phyloP scores from a whole-genome alignment of 2,888 invertebrate genomes.

The Acrobasis repandana region DNA sequence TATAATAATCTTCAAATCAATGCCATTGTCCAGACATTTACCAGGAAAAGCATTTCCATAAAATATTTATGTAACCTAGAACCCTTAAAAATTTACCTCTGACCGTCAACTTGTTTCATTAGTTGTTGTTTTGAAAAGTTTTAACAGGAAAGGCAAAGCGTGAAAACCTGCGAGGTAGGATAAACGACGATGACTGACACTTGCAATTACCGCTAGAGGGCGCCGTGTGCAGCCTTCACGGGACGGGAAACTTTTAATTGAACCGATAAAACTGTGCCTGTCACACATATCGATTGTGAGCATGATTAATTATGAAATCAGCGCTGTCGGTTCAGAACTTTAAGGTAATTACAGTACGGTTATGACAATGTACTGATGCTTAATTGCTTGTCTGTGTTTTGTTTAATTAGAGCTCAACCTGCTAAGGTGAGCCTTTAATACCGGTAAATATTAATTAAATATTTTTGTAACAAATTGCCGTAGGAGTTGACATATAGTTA shows the following conservation, averaged over 20 bases:
- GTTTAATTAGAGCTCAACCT: too few relatives aligned
- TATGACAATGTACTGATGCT: neutral
- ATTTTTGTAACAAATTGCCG: too few relatives aligned
- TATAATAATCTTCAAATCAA: neutral
- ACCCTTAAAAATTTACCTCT: neutral
- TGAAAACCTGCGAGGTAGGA: neutral
- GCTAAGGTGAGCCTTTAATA: too few relatives aligned
- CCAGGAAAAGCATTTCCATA: neutral
- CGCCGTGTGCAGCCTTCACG: constrained; percentile 2
- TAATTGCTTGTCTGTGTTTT: neutral
- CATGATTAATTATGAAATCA: constrained; percentile 1
- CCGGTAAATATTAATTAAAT: too few relatives aligned
- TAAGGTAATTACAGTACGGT: neutral
- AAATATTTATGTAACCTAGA: neutral
- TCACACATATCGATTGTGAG: constrained; percentile 36
- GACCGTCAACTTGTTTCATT: neutral
- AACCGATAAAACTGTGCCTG: constrained; percentile 52
- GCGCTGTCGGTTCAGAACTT: neutral
- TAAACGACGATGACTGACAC: constrained; percentile 43
- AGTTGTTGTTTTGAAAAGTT: constrained; percentile 1
- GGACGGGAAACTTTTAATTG: constrained; percentile 58
- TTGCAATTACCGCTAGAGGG: constrained; percentile 19
- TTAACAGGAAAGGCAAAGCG: neutral
- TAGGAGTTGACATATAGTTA: too few relatives aligned
- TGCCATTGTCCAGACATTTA: neutral